Evolutionary conservation across 2,888 invertebrate genomes (phyloP), one percentile per base, ranked within the genome.

Genomic region (Tiphia femorata): DNA sequence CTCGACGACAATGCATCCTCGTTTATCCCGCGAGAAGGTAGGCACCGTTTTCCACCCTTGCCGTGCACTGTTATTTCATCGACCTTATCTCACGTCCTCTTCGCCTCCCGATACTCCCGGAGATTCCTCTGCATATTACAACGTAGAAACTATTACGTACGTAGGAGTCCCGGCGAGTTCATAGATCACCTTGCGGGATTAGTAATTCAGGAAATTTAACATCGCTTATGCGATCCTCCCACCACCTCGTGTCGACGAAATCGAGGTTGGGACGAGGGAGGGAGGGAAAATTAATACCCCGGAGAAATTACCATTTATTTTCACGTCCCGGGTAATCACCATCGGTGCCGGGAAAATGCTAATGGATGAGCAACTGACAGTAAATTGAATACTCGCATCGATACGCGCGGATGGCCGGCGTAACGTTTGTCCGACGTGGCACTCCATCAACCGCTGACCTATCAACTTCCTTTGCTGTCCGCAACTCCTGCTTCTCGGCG

Each of bases 331-430:
- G 42, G 61, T 60, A 60, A 70, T 68, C 56, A 56, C 20, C 43
- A 44, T 16, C 30, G 57, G 57, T n/a, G 12, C 41, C 59, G 43
- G 55, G 43, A 59, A 59, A 73, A 73, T 52, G 67, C 66, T 70
- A 67, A 72, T 68, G 38, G 57, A 68, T 64, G 49, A 48, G 51
- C 54, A 62, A n/a, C 66, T 55, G 64, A 70, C 67, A 49, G 64
- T 62, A 67, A 70, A 72, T 73, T 75, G 73, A 73, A 75, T 75
- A 56, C 60, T 42, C 52, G 58, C 65, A 62, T 66, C 67, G 73
- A 72, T 73, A 61, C 63, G 49, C 51, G 57, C 44, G 55, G 60
- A 60, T 66, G 46, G 46, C 51, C 40, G 51, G 49, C 57, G 62
- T 33, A 33, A 50, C 47, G 47, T 57, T 52, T 35, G 33, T 42